phyloP scores from a whole-genome alignment of 2,888 invertebrate genomes.

The Smittia aterrima region DNA sequence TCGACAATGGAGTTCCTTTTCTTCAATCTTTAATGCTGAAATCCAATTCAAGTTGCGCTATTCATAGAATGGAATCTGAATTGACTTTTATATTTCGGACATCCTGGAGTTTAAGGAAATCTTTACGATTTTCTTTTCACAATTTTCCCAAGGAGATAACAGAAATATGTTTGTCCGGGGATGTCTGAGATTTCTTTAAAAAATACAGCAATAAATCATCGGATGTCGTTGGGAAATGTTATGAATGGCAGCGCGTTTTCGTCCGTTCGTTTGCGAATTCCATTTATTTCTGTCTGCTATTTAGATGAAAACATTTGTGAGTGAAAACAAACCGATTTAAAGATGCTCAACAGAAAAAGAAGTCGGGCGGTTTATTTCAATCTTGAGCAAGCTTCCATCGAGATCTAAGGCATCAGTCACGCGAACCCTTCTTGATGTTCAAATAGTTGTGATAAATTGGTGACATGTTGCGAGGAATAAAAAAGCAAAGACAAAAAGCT shows the following conservation, averaged over 20 bases:
- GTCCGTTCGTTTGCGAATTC: not conserved
- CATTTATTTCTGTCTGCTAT: not conserved
- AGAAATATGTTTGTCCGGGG: not conserved
- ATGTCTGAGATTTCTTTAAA: slow-evolving; percentile 7
- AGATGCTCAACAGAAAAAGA: not conserved
- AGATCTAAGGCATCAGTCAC: too few species aligned
- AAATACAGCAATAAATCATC: slow-evolving; percentile 38
- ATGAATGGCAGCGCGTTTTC: slow-evolving; percentile 1
- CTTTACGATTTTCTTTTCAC: not conserved
- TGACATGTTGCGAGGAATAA: not conserved
- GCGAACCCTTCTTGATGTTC: slow-evolving; percentile 12
- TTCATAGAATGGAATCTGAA: too few species aligned
- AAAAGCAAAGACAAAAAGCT: not conserved
- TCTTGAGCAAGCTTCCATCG: too few species aligned
- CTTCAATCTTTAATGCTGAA: too few species aligned
- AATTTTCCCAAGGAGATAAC: not conserved
- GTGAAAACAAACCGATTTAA: too few species aligned
- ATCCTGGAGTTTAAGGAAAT: too few species aligned
- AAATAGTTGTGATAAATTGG: slow-evolving; percentile 39
- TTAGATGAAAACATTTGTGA: not conserved
- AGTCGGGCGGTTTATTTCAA: not conserved
- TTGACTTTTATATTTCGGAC: too few species aligned
- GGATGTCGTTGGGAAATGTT: slow-evolving; percentile 32
- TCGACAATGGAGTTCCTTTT: too few species aligned
- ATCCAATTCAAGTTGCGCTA: too few species aligned